Percentiles rank a stretch among this genome's conserved stretches.
These are phyloP conservation scores for Tiaroga cobitis DNA, from an alignment of 2,797 vertebrate genomes.

Conservation along the genomic window DNA sequence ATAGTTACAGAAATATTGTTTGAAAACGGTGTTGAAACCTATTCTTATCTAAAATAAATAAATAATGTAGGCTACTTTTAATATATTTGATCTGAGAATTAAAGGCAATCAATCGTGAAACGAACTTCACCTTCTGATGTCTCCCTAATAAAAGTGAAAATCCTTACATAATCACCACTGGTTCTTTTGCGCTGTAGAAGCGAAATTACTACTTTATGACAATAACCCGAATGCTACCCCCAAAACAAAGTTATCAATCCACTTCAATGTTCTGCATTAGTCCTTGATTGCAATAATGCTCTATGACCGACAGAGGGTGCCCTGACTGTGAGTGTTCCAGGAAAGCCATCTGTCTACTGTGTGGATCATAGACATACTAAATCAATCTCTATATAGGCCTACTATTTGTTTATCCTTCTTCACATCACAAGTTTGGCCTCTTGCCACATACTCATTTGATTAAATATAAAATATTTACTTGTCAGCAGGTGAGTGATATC, in stretches of 20 bases:
- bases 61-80: too few species aligned
- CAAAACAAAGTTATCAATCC: background rate
- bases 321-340: background rate
- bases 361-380: background rate
- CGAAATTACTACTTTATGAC: background rate
- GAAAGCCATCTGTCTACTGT: background rate
- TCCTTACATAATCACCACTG: background rate
- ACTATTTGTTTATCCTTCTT: background rate
- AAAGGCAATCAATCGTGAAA: background rate
- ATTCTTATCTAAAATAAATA: too few species aligned
- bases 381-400: background rate
- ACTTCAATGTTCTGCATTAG: background rate
- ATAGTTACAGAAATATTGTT: background rate
- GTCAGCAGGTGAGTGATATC: background rate
- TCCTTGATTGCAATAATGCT: background rate
- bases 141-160: background rate
- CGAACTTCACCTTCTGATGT: background rate
- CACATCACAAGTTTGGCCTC: background rate
- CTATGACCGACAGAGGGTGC: conserved; percentile 17
- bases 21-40: background rate
- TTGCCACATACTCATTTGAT: conserved; percentile 15
- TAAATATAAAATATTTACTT: conserved; percentile 25
- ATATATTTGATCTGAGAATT: background rate
- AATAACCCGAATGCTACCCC: background rate
- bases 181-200: background rate